Evolutionary conservation across 1,140 invertebrate genomes (phyloP).

Genomic region (Drosophila guanche): DNA sequence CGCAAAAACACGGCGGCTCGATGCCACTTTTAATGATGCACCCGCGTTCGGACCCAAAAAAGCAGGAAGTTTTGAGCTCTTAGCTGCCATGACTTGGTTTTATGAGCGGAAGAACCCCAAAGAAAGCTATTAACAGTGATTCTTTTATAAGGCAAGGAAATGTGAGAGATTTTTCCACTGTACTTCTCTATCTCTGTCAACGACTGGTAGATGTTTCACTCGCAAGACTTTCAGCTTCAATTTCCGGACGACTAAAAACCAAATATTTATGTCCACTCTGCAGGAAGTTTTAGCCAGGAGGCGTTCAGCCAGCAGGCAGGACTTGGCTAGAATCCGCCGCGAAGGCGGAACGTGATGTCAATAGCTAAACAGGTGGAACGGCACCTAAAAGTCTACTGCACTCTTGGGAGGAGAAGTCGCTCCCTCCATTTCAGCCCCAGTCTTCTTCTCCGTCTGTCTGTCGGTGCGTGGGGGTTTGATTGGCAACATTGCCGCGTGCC

Average conservation of each 20-base stretch:
- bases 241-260: conserved; percentile 64
- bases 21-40: conserved; percentile 77
- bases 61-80: conserved; percentile 77
- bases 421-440: no score
- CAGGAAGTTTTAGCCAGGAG: conserved; percentile 27
- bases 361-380: conserved; percentile 69
- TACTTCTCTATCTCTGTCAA: no score
- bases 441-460: neutral
- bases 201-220: conserved; percentile 33
- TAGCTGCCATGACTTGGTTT: conserved; percentile 69
- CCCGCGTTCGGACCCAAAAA: conserved; percentile 57
- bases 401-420: conserved; percentile 1
- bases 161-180: conserved; percentile 52
- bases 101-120: conserved; percentile 59
- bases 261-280: conserved; percentile 67
- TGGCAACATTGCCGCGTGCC: conserved; percentile 75
- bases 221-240: conserved; percentile 62
- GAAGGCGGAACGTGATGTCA: conserved; percentile 69
- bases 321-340: conserved; percentile 27
- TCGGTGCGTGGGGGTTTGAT: conserved; percentile 50
- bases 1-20: conserved; percentile 34
- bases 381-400: conserved; percentile 31
- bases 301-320: conserved; percentile 22
- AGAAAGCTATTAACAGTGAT: conserved; percentile 61
- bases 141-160: conserved; percentile 71